Evolutionary conservation across 2,113 vertebrate species (phyloP).

Genomic region (Rhabdomys dilectus): DNA sequence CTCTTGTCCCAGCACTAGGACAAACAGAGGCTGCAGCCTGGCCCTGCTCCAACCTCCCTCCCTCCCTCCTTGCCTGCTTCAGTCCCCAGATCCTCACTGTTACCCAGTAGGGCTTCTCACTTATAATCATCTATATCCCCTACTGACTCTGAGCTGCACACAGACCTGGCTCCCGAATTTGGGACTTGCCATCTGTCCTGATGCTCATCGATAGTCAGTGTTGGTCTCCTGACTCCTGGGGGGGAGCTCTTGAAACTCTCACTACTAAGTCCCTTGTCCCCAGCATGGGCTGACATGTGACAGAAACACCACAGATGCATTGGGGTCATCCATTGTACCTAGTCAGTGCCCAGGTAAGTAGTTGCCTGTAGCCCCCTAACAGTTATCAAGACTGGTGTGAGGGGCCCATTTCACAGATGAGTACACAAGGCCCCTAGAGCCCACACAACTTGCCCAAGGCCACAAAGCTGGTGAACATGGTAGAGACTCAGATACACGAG

Average conservation of each 20-base stretch:
- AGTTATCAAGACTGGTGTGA: background rate
- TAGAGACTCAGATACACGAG: background rate
- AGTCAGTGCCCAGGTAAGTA: background rate
- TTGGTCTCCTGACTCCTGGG: background rate
- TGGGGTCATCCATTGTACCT: background rate
- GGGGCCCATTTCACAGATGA: background rate
- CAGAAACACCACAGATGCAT: rapidly evolving
- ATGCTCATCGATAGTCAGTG: rapidly evolving
- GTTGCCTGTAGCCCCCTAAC: background rate
- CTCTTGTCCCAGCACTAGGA: background rate
- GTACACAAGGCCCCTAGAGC: background rate
- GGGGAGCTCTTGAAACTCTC: background rate
- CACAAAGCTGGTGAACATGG: background rate
- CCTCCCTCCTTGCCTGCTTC: background rate
- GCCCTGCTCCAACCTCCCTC: background rate
- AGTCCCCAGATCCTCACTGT: background rate
- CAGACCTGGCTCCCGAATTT: background rate
- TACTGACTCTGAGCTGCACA: background rate
- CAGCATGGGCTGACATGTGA: background rate
- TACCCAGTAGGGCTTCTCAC: background rate
- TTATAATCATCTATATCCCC: background rate
- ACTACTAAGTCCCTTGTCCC: background rate
- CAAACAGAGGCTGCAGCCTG: background rate
- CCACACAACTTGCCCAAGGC: background rate
- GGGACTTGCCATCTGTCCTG: background rate